These are phyloP conservation scores for Turritopsis rubra DNA, from an alignment of 30 jellyfish, hydroid and myxozoan genomes.

Conservation along the genomic window DNA sequence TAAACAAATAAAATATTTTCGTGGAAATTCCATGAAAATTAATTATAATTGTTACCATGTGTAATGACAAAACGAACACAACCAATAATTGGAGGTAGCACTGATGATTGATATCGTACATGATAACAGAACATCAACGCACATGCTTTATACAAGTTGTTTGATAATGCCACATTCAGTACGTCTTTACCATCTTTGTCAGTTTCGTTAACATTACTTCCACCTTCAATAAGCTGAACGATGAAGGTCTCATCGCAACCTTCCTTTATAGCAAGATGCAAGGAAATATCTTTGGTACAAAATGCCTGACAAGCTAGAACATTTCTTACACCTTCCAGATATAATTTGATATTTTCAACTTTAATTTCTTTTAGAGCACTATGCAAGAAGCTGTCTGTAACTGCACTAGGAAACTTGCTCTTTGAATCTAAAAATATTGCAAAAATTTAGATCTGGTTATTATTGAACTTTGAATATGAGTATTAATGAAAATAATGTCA, in stretches of 20 bases:
- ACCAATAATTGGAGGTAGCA: neutral
- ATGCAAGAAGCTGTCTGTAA: neutral
- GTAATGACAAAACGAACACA: neutral
- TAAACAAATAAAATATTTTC: neutral
- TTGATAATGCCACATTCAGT: neutral
- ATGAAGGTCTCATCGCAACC: neutral
- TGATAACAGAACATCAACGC: neutral
- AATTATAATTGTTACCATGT: neutral
- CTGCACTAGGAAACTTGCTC: neutral
- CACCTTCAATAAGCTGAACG: neutral
- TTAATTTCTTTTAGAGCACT: neutral
- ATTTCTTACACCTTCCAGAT: neutral
- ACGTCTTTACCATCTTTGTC: neutral
- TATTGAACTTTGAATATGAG: too few relatives aligned
- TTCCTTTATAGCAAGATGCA: neutral
- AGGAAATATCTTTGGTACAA: neutral
- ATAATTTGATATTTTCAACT: neutral
- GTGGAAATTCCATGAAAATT: neutral
- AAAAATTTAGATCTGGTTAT: too few relatives aligned
- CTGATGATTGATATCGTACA: neutral
- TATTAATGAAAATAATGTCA: too few relatives aligned
- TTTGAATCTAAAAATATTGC: neutral
- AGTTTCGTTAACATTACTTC: neutral
- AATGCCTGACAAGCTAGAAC: neutral
- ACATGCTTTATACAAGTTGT: neutral